Base-by-base conservation (phyloP, 2,797 vertebrate genomes). In the Cuniculus paca region DNA sequence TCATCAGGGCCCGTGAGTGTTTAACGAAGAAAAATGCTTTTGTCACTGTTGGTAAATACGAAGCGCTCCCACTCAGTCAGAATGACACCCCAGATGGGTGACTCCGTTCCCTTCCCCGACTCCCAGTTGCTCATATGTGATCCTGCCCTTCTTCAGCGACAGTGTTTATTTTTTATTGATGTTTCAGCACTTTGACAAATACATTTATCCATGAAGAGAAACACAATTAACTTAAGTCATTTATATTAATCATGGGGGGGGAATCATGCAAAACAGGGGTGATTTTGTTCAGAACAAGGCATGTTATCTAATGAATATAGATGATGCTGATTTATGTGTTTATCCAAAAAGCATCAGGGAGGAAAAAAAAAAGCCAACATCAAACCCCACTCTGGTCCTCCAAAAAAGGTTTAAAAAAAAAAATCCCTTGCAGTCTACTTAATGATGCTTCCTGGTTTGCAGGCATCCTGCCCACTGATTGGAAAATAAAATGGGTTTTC, bases 271-370 rank as follows among this genome's bases (percentile, higher is more conserved):
- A 98, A 98, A 97, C 0, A 97, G 95, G 56, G 95, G 90, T 98
- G 98, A 98, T 98, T 98, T 98, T 98, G 97, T 95, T 97, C 94
- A 72, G 97, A 98, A 98, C 92, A 98, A 98, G 97, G 96, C 16
- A 34, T 11, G 61, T 93, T 98, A 95, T 93, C 82, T 98, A 98
- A 98, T 98, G 98, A 98, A 98, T 98, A 98, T 94, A 98, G 97
- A 99, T 98, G 98, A 97, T 98, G 85, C 94, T 98, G 98, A 98
- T 98, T 98, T 98, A 98, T 98, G 96, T 98, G 98, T 98, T 98
- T 98, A 98, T 94, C 82, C 75, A 96, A 97, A 98, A 98, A 98
- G 79, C 87, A 96, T 93, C 83, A 93, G 88, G 12, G 77, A 77
- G 42, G 13, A 77, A 48, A 78, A 79, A 77, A 85, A 96, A 96